Conservation (phyloP, 2,113 vertebrate species). For the Raja brachyura region DNA sequence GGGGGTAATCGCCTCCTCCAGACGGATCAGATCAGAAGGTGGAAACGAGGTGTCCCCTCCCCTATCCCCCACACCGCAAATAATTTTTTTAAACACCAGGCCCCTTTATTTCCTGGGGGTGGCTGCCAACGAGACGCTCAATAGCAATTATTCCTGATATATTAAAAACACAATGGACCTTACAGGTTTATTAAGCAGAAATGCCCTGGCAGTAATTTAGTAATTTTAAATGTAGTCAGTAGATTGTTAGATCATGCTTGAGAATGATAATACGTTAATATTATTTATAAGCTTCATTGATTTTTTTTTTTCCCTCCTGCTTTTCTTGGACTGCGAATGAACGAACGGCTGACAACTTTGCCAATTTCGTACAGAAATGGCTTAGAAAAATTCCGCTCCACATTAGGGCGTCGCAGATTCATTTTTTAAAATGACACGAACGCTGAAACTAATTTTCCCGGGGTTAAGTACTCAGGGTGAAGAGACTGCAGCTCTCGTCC, state of each 20-base stretch:
- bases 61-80: slow-evolving; percentile 54
- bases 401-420: slow-evolving; percentile 56
- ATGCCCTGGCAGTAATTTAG: slow-evolving; percentile 40
- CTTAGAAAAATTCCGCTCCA: slow-evolving; percentile 39
- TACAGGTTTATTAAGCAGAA: slow-evolving; percentile 43
- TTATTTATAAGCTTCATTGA: slow-evolving; percentile 39
- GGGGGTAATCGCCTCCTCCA: slow-evolving; percentile 72
- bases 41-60: slow-evolving; percentile 74
- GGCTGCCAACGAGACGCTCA: slow-evolving; percentile 46
- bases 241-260: slow-evolving; percentile 32
- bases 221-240: slow-evolving; percentile 41
- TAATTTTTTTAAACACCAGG: slow-evolving; percentile 47
- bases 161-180: slow-evolving; percentile 53
- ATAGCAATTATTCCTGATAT: slow-evolving; percentile 59
- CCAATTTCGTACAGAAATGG: slow-evolving; percentile 35
- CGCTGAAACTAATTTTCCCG: slow-evolving; percentile 51
- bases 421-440: slow-evolving; percentile 59
- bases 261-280: slow-evolving; percentile 37
- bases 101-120: slow-evolving; percentile 46
- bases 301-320: background rate
- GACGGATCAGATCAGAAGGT: slow-evolving; percentile 66
- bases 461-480: slow-evolving; percentile 55
- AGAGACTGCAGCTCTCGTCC: slow-evolving; percentile 50
- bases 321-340: slow-evolving; percentile 24
- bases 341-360: slow-evolving; percentile 37